Base-by-base conservation (phyloP, 2,888 invertebrate genomes). In the Drosophila multiciliata region DNA sequence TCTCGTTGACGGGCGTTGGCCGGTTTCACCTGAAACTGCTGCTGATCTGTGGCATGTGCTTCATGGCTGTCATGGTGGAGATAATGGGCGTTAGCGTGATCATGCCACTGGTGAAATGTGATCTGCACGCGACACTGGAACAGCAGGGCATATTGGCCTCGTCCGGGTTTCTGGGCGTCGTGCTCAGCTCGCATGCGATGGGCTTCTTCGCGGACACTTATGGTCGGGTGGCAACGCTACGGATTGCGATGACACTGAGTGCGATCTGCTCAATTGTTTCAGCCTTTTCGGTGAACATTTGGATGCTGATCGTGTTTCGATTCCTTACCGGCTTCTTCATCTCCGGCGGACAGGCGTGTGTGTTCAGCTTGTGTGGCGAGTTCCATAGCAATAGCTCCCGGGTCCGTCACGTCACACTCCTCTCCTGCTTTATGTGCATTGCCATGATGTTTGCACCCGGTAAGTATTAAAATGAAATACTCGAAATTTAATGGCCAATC, bases 161-260 rank as follows among this genome's bases (percentile, higher is more conserved):
- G 4, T 94, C 95, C 58, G 95, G 95, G 1, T 96, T 96, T 83
- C 91, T 95, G 67, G 96, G 96, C 77, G 95, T 96, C 40, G 95
- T 96, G 35, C 82, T 96, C 32, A 97, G 97, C 60, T 96, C 97
- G 0, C 96, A 96, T 92, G 92, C 97, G 62, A 97, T 97, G 97
- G 97, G 97, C 49, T 95, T 96, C 76, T 91, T 97, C 73, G 96
- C 97, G 0, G 97, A 98, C 92, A 95, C 95, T 0, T 55, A 94
- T 68, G 97, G 97, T 0, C 94, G 97, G 3, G 94, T 95, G 23
- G 94, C 94, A 12, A 94, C 95, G 2, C 92, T 95, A 85, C 93
- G 95, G 68, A 91, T 93, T 50, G 93, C 94, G 0, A 93, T 95
- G 87, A 80, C 93, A 0, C 74, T 94, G 0, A 95, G 95, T 11